Evolutionary conservation across 2,113 vertebrate species (phyloP), one percentile per base, ranked within the genome.

Genomic region (Thalassoma bifasciatum): DNA sequence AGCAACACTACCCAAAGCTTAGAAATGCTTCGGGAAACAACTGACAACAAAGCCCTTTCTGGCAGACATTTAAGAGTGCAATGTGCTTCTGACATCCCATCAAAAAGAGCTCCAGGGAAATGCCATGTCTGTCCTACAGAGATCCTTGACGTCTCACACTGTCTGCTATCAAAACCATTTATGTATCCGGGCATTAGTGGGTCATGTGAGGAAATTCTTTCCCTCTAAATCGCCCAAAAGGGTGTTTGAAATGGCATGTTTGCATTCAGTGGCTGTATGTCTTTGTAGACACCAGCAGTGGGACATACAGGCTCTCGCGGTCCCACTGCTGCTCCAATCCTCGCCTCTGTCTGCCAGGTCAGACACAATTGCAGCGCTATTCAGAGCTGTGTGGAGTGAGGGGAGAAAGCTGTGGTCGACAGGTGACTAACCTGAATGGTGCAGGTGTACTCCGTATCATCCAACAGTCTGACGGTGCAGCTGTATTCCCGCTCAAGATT

Each of bases 371-470:
- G 79, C 81, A 63, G 58, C 65, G 19, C 19, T 26, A 16, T 22
- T 22, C 49, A 12, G 34, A 2, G 30, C 44, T 52, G 52, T 51
- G 81, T 76, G 0, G 57, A 64, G 68, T 62, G 59, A 40, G 14
- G 17, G 66, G 17, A 50, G 51, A 7, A 58, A 64, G 78, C 75
- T 13, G 71, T 23, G 40, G 65, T 38, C 46, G 75, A 85, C 87
- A 91, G 90, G 91, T 92, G 77, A 90, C 95, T 93, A 79, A 96
- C 96, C 96, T 97, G 96, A 87, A 98, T 95, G 91, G 94, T 98
- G 95, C 97, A 98, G 85, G 95, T 96, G 92, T 98, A 98, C 92
- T 98, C 97, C 93, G 96, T 95, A 90, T 98, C 97, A 86, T 98
- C 97, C 95, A 98, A 95, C 87, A 98, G 95, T 84, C 97, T 92